Evolutionary conservation across 1,140 invertebrate genomes (phyloP), one percentile per base, ranked within the genome.

Genomic region (Lucilia sericata): DNA sequence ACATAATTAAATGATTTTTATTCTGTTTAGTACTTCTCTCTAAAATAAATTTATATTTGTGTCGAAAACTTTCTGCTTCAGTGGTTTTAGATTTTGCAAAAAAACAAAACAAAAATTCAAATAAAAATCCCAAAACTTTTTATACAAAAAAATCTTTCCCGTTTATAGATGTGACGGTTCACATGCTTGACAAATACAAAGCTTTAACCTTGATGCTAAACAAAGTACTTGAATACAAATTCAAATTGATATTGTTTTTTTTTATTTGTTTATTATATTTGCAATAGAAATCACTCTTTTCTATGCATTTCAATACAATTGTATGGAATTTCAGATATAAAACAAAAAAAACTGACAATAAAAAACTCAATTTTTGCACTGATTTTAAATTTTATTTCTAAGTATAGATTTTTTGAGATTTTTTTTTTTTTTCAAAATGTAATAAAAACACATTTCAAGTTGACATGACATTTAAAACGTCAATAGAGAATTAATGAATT

Each of bases 401-500:
- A 2, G 25, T 30, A 42, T 42, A 42, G 42, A 42, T 42, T 42
- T 42, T 42, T 42, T 42, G 42, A 10, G 10, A 42, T 42, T 42
- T 42, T 42, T 30, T 30, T 30, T 30, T 30, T 30, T 30, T 30
- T 30, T 30, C 25, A 30, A 42, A 42, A 42, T 42, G 42, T 42
- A 42, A 42, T 42, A 42, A 80, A 80, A 80, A 49, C 2, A n/a
- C 17, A 80, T 17, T 13, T 21, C 14, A 78, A 78, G 47, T n/a
- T 78, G 75, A n/a, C 75, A 78, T 75, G 74, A 34, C 74, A 34
- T 75, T 75, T 75, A 75, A 75, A 78, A 47, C 75, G 9, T 42
- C 75, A 78, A 78, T 78, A 34, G 74, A 30, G 25, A 30, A 34
- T 21, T 34, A 75, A 30, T 34, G 19, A 75, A 30, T 75, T 34